phyloP scores from a whole-genome alignment of 2,113 vertebrate genomes.

The Gulo gulo region DNA sequence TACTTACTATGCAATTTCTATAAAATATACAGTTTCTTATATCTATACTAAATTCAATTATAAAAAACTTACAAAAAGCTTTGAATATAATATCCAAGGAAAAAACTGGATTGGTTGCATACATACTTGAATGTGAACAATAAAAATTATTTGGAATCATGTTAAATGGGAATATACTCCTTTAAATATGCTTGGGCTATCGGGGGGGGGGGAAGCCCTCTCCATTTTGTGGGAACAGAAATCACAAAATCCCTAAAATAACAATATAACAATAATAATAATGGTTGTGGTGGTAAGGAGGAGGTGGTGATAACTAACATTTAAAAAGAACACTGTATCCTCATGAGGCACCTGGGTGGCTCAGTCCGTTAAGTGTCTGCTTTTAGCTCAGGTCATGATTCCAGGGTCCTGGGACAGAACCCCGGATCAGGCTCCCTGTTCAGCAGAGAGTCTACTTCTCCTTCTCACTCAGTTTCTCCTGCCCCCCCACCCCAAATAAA shows the following conservation, averaged over 20 bases:
- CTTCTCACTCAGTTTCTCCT: neutral
- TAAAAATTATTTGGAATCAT: neutral
- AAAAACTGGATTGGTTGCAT: neutral
- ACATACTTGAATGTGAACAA: neutral
- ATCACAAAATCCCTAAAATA: neutral
- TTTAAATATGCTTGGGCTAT: neutral
- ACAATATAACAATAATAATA: neutral
- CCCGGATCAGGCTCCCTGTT: neutral
- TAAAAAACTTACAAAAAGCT: neutral
- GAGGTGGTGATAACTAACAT: neutral
- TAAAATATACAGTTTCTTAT: neutral
- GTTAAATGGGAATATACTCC: neutral
- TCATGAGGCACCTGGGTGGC: neutral
- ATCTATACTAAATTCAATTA: neutral
- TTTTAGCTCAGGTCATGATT: too few species aligned
- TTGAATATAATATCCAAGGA: neutral
- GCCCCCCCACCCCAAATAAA: neutral
- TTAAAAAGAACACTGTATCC: neutral
- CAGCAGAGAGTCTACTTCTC: neutral
- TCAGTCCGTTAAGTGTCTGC: neutral
- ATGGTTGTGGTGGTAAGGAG: neutral
- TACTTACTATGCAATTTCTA: neutral
- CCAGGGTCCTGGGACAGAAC: neutral
- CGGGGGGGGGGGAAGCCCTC: neutral
- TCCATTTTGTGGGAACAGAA: neutral